Percentiles rank a stretch among this genome's conserved stretches.
Conservation (phyloP, 2,113 vertebrate genomes). For the Bambusicola thoracicus region DNA sequence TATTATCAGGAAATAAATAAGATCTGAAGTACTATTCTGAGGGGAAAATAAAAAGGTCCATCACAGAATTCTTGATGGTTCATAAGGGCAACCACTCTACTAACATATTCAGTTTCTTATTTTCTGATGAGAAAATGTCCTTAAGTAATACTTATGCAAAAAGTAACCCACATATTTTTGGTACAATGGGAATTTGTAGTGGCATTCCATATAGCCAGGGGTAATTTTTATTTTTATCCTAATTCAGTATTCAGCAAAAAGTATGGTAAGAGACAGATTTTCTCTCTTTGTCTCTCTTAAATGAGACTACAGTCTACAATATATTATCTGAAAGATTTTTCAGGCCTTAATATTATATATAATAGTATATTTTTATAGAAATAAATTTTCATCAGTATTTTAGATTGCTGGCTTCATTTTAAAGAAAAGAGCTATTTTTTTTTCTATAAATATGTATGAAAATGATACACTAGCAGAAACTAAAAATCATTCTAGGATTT, state of each 20-base stretch:
- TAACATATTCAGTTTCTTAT: conserved; percentile 1
- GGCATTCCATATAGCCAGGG: not conserved
- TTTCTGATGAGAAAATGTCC: conserved; percentile 35
- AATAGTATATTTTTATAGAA: conserved; percentile 11
- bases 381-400: conserved; percentile 30
- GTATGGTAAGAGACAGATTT: conserved; percentile 22
- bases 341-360: not conserved
- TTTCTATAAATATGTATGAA: conserved; percentile 62
- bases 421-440: conserved; percentile 22
- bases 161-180: not conserved
- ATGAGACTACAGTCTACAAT: not conserved
- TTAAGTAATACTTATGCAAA: conserved; percentile 15
- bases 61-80: not conserved
- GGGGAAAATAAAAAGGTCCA: not conserved
- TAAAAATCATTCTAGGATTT: conserved; percentile 3
- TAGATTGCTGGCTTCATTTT: conserved; percentile 1
- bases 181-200: not conserved
- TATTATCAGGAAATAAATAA: not conserved
- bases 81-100: not conserved
- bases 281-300: not conserved
- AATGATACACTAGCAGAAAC: not conserved
- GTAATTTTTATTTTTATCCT: conserved; percentile 48
- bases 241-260: conserved; percentile 33
- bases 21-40: not conserved
- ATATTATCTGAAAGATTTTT: conserved; percentile 1